These are phyloP conservation scores for Oasisia sp. DNA, from an alignment of 2,888 invertebrate species.

Conservation along the genomic window DNA sequence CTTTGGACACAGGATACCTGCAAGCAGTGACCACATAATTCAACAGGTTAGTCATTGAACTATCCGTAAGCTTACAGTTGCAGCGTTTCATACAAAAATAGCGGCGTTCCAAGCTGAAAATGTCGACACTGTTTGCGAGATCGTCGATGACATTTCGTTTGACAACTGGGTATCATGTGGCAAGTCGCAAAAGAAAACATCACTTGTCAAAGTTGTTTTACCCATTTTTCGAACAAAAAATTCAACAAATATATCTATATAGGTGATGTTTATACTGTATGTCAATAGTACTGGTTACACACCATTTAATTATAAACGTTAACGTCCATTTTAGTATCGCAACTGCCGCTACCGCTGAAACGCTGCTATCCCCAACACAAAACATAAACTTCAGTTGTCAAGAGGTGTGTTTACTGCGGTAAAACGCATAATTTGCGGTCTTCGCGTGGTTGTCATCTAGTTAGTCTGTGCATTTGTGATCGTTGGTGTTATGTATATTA, in stretches of 20 bases:
- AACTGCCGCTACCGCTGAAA: constrained; percentile 5
- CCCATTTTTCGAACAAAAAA: not conserved
- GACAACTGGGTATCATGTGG: constrained; percentile 1
- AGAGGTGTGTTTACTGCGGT: not conserved
- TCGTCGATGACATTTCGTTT: not conserved
- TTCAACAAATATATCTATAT: not conserved
- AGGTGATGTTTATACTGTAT: not conserved
- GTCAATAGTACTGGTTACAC: not conserved
- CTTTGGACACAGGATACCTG: constrained; percentile 28
- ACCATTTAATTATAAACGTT: not conserved
- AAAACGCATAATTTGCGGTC: not conserved
- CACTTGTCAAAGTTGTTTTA: constrained; percentile 4
- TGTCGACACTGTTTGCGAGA: constrained; percentile 3
- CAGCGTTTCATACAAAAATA: not conserved
- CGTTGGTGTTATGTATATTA: not conserved
- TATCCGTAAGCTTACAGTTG: not conserved
- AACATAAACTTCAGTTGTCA: constrained; percentile 13
- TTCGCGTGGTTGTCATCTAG: not conserved
- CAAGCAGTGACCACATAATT: constrained; percentile 24
- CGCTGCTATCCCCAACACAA: constrained; percentile 5
- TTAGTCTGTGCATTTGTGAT: not conserved
- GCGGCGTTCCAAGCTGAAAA: not conserved
- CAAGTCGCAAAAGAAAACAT: constrained; percentile 6
- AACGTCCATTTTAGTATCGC: constrained; percentile 6
- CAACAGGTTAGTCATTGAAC: constrained; percentile 30